Conservation (phyloP, 2,888 invertebrate species). For the Drosophila tanythrix region DNA sequence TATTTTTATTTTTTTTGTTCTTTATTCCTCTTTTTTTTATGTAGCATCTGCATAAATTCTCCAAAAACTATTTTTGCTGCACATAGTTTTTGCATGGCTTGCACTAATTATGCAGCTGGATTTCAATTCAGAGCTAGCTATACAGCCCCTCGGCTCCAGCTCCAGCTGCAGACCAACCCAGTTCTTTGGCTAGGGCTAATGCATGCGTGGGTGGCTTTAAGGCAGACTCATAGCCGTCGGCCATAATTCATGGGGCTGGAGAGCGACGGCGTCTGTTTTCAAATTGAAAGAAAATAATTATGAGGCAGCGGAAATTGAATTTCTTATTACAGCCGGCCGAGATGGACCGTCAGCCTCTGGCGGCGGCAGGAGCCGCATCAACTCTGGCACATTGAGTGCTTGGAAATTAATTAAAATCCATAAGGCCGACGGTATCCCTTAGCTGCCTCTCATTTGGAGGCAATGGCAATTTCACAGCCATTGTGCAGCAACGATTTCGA, state of each 20-base stretch:
- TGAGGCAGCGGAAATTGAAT: conserved; percentile 78
- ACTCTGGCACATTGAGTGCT: conserved; percentile 36
- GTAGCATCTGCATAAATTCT: conserved; percentile 54
- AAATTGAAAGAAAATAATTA: conserved; percentile 81
- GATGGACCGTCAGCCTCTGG: conserved; percentile 15
- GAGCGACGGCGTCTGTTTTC: conserved; percentile 67
- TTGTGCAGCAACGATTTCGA: conserved; percentile 21
- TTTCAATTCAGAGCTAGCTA: conserved; percentile 34
- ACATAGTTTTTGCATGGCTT: conserved; percentile 59
- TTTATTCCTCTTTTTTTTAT: conserved; percentile 7
- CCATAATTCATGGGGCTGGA: conserved; percentile 66
- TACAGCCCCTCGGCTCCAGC: background rate
- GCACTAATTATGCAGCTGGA: conserved; percentile 76
- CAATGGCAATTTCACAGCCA: conserved; percentile 43
- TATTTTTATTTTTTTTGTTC: background rate
- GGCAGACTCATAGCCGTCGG: conserved; percentile 54
- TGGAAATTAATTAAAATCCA: conserved; percentile 78
- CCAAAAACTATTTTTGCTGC: conserved; percentile 72
- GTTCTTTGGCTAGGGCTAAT: conserved; percentile 40
- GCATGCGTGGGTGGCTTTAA: conserved; percentile 68
- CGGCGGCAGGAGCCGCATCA: conserved; percentile 2
- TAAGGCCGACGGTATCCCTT: conserved; percentile 50
- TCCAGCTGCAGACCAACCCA: conserved; percentile 11
- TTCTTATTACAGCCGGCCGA: conserved; percentile 71
- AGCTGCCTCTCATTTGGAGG: conserved; percentile 1